Percentiles rank a stretch among this genome's conserved stretches.
These are phyloP conservation scores for Lissonota sp. DNA, from an alignment of 2,888 invertebrate species.

Conservation along the genomic window DNA sequence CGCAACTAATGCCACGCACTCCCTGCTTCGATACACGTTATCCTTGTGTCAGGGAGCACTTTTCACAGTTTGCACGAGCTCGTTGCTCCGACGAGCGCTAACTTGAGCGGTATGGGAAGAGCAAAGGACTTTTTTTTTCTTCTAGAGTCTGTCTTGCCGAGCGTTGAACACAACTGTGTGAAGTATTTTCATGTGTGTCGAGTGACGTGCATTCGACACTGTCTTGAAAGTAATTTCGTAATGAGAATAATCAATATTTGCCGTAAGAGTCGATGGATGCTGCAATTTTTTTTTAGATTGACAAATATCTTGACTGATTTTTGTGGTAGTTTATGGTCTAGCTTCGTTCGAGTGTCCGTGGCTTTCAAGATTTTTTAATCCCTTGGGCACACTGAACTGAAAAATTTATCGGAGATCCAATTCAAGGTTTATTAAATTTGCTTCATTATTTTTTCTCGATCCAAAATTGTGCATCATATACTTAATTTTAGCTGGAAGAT, in stretches of 20 bases:
- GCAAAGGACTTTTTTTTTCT: constrained; percentile 8
- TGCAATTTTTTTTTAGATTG: neutral
- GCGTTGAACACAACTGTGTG: neutral
- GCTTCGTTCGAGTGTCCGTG: no score
- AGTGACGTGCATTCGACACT: constrained; percentile 4
- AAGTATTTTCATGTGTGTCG: neutral
- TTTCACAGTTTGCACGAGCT: constrained; percentile 33
- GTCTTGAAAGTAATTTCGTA: neutral
- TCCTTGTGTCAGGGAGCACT: constrained; percentile 33
- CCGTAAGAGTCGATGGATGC: neutral
- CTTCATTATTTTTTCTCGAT: no score
- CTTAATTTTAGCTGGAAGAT: no score
- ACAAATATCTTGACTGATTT: no score
- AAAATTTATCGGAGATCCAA: no score
- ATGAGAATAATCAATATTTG: constrained; percentile 29
- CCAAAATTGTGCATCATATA: no score
- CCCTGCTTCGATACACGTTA: constrained; percentile 1
- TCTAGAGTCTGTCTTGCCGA: neutral
- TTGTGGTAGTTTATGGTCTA: no score
- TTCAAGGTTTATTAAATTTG: no score
- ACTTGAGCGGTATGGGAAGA: constrained; percentile 11
- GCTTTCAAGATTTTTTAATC: no score
- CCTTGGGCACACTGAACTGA: no score
- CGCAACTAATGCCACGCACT: neutral
- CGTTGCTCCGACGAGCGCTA: constrained; percentile 8